A percentile compares a stretch with the other conserved stretches of the same genome.
Evolutionary conservation across 1,140 invertebrate genomes (phyloP).

Genomic region (Trachymyrmex cornetzi): DNA sequence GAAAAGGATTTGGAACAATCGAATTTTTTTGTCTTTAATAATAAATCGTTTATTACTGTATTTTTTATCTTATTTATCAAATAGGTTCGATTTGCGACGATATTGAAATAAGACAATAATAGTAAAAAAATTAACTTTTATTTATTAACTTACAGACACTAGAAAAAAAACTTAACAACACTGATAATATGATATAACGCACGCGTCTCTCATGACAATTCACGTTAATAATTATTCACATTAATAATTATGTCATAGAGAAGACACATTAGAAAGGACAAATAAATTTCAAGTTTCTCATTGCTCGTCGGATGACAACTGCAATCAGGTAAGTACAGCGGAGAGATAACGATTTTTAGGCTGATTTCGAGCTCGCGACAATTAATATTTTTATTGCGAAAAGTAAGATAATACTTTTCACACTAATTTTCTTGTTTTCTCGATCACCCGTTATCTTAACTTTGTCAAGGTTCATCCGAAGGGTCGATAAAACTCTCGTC

Average conservation of each 20-base stretch:
- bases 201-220: conserved; percentile 66
- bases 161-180: conserved; percentile 82
- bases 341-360: conserved; percentile 12
- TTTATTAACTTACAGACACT: conserved; percentile 82
- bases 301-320: not conserved
- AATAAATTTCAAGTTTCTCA: conserved; percentile 21
- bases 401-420: not conserved
- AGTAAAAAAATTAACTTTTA: conserved; percentile 83
- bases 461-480: conserved; percentile 25
- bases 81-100: not conserved
- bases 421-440: not conserved
- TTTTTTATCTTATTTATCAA: not conserved
- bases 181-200: conserved; percentile 44
- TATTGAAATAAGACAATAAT: conserved; percentile 23
- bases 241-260: conserved; percentile 23
- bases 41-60: too few relatives aligned
- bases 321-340: not conserved
- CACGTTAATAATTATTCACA: conserved; percentile 45
- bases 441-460: not conserved
- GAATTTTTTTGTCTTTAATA: not conserved
- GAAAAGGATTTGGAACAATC: not conserved
- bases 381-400: not conserved
- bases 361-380: not conserved
- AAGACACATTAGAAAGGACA: conserved; percentile 15
- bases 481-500: conserved; percentile 36